Base-by-base conservation (phyloP, 2,113 vertebrate genomes). In the Pangasianodon gigas region DNA sequence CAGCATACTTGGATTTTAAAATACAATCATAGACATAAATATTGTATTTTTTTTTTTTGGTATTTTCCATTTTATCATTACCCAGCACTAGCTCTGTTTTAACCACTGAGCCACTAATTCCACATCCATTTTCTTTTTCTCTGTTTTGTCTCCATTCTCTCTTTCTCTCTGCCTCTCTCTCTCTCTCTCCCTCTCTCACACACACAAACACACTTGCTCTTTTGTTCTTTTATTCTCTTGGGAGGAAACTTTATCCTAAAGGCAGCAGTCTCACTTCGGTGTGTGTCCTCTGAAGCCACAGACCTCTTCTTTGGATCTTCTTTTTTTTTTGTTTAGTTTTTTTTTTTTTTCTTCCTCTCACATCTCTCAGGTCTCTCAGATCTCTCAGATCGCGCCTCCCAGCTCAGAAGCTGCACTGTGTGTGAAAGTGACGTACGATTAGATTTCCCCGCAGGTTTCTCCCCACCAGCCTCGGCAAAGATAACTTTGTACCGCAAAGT, bases 371-470 rank as follows among this genome's bases (percentile, higher is more conserved):
- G 46, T 65, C 81, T 85, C 89, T 84, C 88, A 67, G 74, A 85
- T 89, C 89, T 91, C 89, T 90, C 29, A 26, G 62, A 58, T 67
- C 86, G 86, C 92, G 94, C 95, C 95, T 95, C 92, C 92, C 87
- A 46, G 90, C 88, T 94, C 93, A 91, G 93, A 92, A 88, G 91
- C 71, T 62, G 75, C 91, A 56, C 85, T 89, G 92, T 92, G 92
- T 92, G 91, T 91, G 94, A 94, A 95, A 91, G 93, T 96, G 96
- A 96, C 94, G 93, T 95, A 96, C 94, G 95, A 95, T 93, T 93
- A 89, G 90, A 92, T 94, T 94, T 94, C 94, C 94, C 93, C 92
- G 93, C 93, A 94, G 95, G 94, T 95, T 90, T 41, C 94, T 46
- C 82, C 94, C 92, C 94, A 91, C 90, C 93, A 92, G 94, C 93